Evolutionary conservation across 2,113 vertebrate species (phyloP), one percentile per base, ranked within the genome.

Genomic region (Fregetta grallaria): DNA sequence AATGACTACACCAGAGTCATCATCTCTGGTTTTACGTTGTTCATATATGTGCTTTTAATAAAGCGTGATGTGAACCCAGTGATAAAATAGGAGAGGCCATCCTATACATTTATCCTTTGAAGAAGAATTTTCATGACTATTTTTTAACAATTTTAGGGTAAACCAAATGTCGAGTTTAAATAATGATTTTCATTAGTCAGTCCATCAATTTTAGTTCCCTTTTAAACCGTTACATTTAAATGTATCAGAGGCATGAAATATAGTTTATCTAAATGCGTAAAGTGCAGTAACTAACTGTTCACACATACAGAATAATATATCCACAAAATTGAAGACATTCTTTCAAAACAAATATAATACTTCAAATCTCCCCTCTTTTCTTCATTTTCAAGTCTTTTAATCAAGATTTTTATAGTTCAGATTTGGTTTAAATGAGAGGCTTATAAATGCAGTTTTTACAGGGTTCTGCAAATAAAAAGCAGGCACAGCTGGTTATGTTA

Each of bases 401-500:
- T 91, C 59, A 91, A 71, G 63, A 89, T 84, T 95, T 92, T 87
- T 73, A 84, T n/a, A 79, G 45, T 53, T 95, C 78, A 87, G 86
- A 85, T 94, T 96, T 97, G 90, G 93, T 90, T 98, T 89, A 47
- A 75, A 58, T 80, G 85, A 97, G 95, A 95, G 79, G 62, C 67
- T 96, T 97, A 90, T 34, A 92, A 93, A 94, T 73, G 86, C 52
- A 95, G 42, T 90, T 96, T 97, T 90, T 94, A 94, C 72, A 95
- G 90, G 95, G 92, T 85, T 94, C 61, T 82, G 90, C 94, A 97
- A 97, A 97, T 68, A 92, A 97, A 97, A 97, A 97, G 95, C 96
- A 98, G 98, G 98, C 98, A 98, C 98, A 93, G 90, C 94, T 98
- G 98, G 98, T 81, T 97, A 96, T 86, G 83, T 95, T 97, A 97